A percentile compares a stretch with the other conserved stretches of the same genome.
Evolutionary conservation across 2,797 vertebrate genomes (phyloP).

Genomic region (Eulemur rubriventer): DNA sequence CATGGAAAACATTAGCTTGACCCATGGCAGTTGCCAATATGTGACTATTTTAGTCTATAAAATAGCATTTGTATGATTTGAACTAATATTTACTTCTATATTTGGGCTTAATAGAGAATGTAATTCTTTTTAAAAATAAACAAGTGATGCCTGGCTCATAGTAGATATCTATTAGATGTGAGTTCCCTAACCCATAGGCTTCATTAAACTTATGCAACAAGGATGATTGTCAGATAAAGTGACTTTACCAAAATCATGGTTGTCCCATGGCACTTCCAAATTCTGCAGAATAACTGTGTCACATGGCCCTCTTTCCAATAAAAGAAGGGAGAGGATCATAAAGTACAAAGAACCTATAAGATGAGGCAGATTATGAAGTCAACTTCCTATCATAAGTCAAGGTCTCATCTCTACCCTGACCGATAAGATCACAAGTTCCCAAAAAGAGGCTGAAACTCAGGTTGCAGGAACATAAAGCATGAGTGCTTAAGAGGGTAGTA

Average conservation of each 20-base stretch:
- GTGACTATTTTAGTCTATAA: conserved; percentile 22
- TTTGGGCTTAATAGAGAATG: not conserved
- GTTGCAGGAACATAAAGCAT: not conserved
- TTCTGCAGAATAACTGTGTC: not conserved
- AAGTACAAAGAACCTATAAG: not conserved
- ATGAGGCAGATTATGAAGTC: conserved; percentile 13
- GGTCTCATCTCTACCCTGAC: not conserved
- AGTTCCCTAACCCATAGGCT: not conserved
- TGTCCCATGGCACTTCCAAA: not conserved
- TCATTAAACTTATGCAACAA: not conserved
- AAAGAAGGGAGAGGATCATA: not conserved
- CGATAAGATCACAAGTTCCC: not conserved
- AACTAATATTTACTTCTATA: not conserved
- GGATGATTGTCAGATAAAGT: conserved; percentile 4
- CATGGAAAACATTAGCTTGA: not conserved
- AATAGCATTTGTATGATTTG: not conserved
- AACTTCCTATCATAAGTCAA: not conserved
- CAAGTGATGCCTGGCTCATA: not conserved
- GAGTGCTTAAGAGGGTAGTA: not conserved
- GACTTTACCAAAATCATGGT: not conserved
- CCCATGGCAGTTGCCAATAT: not conserved
- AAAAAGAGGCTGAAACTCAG: not conserved
- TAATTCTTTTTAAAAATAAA: not conserved
- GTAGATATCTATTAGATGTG: not conserved
- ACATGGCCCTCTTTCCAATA: not conserved